Conservation (phyloP, 2,888 invertebrate genomes). For the Coremacera marginata region DNA sequence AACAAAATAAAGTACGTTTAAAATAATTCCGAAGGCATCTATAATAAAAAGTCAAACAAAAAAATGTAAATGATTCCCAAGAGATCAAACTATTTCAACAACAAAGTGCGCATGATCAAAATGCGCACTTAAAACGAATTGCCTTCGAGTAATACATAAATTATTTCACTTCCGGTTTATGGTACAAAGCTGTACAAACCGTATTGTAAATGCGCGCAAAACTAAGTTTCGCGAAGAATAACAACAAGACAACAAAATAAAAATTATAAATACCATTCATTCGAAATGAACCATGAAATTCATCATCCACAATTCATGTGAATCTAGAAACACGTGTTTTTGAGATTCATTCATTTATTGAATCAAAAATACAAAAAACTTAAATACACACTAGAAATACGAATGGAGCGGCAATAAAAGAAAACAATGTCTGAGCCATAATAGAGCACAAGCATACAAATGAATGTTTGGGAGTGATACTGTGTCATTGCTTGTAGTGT, state of each 20-base stretch:
- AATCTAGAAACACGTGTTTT: conserved; percentile 59
- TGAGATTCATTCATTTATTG: conserved; percentile 52
- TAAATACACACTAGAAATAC: neutral
- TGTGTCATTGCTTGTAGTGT: neutral
- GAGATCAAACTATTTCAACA: neutral
- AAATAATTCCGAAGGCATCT: too few species aligned
- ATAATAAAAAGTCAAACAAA: neutral
- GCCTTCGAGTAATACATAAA: conserved; percentile 20
- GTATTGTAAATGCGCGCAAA: neutral
- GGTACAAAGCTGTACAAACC: neutral
- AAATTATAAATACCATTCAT: neutral
- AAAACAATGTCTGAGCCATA: neutral
- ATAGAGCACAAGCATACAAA: neutral
- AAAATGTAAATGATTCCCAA: neutral
- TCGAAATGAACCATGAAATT: conserved; percentile 14
- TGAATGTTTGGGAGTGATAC: neutral
- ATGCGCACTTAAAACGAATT: conserved; percentile 39
- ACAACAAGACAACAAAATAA: neutral
- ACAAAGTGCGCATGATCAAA: conserved; percentile 43
- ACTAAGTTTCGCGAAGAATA: neutral
- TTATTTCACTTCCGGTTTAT: conserved; percentile 2
- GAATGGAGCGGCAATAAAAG: neutral
- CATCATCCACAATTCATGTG: conserved; percentile 45
- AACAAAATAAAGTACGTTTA: too few species aligned
- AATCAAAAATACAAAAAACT: conserved; percentile 17